A percentile compares a stretch with the other conserved stretches of the same genome.
Conservation (phyloP, 2,888 invertebrate genomes). For the Harmothoe impar region DNA sequence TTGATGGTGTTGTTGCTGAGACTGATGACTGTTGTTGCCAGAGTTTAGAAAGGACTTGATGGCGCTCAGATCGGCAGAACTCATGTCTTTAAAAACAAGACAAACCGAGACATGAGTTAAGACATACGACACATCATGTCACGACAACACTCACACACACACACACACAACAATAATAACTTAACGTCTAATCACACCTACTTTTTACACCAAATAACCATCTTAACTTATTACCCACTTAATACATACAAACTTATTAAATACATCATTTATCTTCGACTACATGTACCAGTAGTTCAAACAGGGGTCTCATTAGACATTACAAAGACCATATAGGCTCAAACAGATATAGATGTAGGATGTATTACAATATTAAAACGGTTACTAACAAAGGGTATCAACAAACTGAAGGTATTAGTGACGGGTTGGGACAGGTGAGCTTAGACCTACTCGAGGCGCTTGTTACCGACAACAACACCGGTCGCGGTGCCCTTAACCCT, state of each 20-base stretch:
- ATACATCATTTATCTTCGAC: too few species aligned
- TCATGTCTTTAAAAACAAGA: conserved; percentile 39
- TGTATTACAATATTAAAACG: not conserved
- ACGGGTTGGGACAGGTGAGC: conserved; percentile 1
- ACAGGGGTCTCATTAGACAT: too few species aligned
- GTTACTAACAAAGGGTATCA: conserved; percentile 19
- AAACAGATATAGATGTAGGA: not conserved
- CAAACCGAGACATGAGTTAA: too few species aligned
- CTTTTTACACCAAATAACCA: not conserved
- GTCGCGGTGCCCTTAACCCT: not conserved
- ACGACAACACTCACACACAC: too few species aligned
- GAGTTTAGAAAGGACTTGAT: conserved; percentile 54
- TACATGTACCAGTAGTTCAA: too few species aligned
- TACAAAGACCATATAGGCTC: too few species aligned
- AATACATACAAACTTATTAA: too few species aligned
- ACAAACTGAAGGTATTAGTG: conserved; percentile 25
- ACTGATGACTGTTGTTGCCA: not conserved
- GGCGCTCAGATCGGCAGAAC: conserved; percentile 48
- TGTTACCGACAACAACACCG: not conserved
- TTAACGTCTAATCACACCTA: too few species aligned
- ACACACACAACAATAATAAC: too few species aligned
- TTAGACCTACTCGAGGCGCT: not conserved
- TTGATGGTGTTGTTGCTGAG: not conserved
- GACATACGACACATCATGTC: too few species aligned
- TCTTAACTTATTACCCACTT: too few species aligned